Evolutionary conservation across 2,888 invertebrate genomes (phyloP).

Genomic region (Rhamnusium bicolor): DNA sequence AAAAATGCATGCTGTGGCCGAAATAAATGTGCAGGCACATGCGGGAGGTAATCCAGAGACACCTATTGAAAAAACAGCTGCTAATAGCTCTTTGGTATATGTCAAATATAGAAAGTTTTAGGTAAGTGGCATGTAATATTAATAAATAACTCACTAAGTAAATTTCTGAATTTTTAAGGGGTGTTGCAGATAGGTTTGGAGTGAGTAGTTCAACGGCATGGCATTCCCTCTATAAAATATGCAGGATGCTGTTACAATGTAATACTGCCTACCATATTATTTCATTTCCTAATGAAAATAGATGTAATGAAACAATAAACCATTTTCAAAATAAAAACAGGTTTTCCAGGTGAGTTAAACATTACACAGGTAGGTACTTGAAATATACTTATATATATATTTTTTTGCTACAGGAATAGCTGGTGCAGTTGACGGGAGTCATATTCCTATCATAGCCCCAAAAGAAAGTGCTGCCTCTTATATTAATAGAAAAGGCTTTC

Average conservation of each 20-base stretch:
- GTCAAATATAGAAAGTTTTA: slow-evolving; percentile 9
- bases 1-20: not conserved
- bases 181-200: slow-evolving; percentile 10
- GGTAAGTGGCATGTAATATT: not conserved
- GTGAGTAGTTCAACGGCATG: slow-evolving; percentile 2
- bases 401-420: slow-evolving; percentile 30
- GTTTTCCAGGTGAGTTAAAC: not conserved
- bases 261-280: not conserved
- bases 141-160: not conserved
- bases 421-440: slow-evolving; percentile 46
- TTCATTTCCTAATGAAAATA: not conserved
- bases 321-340: not conserved
- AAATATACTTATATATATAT: not conserved
- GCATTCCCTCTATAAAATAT: not conserved
- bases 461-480: slow-evolving; percentile 28
- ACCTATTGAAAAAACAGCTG: not conserved
- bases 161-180: not conserved
- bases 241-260: not conserved
- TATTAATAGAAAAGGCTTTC: slow-evolving; percentile 39
- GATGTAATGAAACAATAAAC: not conserved
- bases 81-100: not conserved
- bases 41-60: not conserved
- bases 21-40: not conserved
- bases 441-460: slow-evolving; percentile 42
- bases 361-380: too few relatives aligned